Conservation (phyloP, 2,888 invertebrate genomes). For the Acleris holmiana region DNA sequence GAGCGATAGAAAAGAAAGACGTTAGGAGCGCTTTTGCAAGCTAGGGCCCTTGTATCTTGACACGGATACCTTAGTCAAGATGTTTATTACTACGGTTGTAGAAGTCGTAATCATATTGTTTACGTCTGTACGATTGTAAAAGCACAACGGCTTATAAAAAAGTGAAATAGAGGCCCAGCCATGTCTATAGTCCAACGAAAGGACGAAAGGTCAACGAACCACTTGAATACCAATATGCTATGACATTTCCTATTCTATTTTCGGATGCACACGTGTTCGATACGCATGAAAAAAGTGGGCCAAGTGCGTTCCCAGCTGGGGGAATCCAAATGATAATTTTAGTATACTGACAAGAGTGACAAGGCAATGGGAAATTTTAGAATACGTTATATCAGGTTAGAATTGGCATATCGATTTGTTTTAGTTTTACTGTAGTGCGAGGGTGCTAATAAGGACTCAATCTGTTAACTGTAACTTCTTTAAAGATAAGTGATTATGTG, state of each 20-base stretch:
- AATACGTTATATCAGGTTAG: slow-evolving; percentile 5
- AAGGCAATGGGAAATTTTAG: slow-evolving; percentile 3
- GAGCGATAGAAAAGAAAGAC: too few species aligned
- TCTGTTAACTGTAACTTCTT: too few species aligned
- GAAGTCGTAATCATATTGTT: too few species aligned
- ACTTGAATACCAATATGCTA: slow-evolving; percentile 11
- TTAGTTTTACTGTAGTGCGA: too few species aligned
- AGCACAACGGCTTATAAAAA: neutral
- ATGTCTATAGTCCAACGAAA: neutral
- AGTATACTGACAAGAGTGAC: slow-evolving; percentile 8
- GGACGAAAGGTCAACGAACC: slow-evolving; percentile 19
- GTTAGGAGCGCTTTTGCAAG: too few species aligned
- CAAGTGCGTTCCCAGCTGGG: slow-evolving; percentile 27
- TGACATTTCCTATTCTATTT: slow-evolving; percentile 34
- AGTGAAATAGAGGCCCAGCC: neutral
- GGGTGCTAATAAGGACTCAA: too few species aligned
- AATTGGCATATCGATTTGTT: slow-evolving; percentile 8
- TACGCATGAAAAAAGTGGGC: slow-evolving; percentile 31
- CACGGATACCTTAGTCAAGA: too few species aligned
- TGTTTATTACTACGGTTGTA: too few species aligned
- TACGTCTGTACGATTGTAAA: too few species aligned
- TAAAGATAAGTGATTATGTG: too few species aligned
- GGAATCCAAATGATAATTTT: slow-evolving; percentile 26
- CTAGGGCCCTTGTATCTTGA: too few species aligned
- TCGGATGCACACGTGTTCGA: slow-evolving; percentile 18